These are phyloP conservation scores for Glossophaga mutica DNA, from an alignment of 2,797 vertebrate genomes.

Conservation along the genomic window DNA sequence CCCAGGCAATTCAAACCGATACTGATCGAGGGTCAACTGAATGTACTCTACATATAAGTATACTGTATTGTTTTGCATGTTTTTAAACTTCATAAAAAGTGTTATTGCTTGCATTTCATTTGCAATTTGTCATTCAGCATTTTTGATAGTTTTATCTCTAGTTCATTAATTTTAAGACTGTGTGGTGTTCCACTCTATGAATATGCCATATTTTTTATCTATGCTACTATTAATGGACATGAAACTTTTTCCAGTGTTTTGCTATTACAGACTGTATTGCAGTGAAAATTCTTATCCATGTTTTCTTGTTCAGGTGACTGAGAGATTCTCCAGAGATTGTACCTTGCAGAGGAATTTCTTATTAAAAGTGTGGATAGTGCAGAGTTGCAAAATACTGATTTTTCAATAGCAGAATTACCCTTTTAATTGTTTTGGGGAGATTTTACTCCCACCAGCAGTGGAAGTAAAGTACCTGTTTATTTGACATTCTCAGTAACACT, in stretches of 20 bases:
- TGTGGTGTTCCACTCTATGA: neutral
- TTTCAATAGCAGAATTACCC: neutral
- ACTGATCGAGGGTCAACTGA: neutral
- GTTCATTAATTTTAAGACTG: neutral
- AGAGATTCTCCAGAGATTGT: neutral
- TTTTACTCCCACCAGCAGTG: neutral
- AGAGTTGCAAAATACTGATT: neutral
- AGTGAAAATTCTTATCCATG: neutral
- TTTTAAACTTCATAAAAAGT: slow-evolving; percentile 18
- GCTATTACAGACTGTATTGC: neutral
- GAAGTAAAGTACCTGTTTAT: neutral
- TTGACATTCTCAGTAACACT: neutral
- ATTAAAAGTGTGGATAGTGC: neutral
- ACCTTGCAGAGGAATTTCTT: neutral
- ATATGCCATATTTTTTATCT: neutral
- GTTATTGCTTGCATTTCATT: neutral
- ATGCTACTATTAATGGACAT: neutral
- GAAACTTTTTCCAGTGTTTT: neutral
- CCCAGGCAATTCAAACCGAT: neutral
- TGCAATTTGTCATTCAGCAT: neutral
- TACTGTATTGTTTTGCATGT: neutral
- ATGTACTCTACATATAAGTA: neutral
- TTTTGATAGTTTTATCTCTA: neutral
- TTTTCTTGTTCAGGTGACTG: neutral
- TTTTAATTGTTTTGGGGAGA: neutral